A percentile compares a stretch with the other conserved stretches of the same genome.
phyloP scores from a whole-genome alignment of 2,797 vertebrate genomes.

The Eidolon dupreanum region DNA sequence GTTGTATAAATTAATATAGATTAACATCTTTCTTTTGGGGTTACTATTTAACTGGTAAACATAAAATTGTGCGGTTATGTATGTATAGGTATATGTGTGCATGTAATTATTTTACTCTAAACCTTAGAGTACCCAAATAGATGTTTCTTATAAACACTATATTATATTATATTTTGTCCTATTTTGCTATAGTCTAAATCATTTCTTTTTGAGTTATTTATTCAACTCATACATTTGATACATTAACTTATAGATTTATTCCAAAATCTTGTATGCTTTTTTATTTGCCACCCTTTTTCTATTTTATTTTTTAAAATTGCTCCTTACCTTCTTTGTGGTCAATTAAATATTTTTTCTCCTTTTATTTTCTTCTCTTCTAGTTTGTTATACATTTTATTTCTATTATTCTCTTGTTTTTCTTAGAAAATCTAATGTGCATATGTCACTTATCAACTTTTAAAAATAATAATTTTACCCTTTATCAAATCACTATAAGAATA shows the following conservation, averaged over 20 bases:
- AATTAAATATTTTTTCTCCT: not conserved
- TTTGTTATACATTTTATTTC: not conserved
- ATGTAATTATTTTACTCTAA: not conserved
- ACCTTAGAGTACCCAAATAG: not conserved
- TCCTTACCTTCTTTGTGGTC: not conserved
- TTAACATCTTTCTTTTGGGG: not conserved
- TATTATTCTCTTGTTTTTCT: not conserved
- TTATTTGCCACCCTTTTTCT: not conserved
- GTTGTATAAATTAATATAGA: not conserved
- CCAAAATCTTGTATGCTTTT: not conserved
- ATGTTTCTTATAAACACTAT: not conserved
- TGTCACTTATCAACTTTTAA: not conserved
- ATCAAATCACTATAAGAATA: not conserved
- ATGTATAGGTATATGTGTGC: not conserved
- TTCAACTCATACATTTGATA: not conserved
- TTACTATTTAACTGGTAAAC: not conserved
- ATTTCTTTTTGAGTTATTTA: not conserved
- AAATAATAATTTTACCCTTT: not conserved
- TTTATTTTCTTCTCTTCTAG: not conserved
- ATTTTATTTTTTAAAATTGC: not conserved
- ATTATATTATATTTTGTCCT: not conserved
- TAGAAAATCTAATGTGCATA: not conserved
- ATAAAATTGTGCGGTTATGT: not conserved
- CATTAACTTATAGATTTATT: not conserved
- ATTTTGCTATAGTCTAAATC: not conserved